Conservation (phyloP, 1,140 invertebrate genomes). For the Drosophila melanogaster region DNA sequence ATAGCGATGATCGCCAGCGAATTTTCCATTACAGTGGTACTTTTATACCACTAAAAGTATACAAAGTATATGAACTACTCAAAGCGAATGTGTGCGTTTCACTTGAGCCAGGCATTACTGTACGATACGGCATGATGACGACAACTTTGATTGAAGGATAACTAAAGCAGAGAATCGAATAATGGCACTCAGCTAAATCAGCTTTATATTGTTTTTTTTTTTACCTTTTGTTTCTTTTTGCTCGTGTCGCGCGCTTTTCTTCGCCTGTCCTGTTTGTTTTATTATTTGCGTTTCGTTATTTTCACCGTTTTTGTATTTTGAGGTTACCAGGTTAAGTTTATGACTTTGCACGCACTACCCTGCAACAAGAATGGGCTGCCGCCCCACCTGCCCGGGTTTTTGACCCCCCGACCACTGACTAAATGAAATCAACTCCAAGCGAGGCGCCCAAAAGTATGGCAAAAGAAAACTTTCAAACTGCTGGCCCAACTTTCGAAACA, state of each 20-base stretch:
- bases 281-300: conserved; percentile 27
- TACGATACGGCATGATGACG: conserved; percentile 22
- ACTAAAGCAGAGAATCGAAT: conserved; percentile 35
- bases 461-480: conserved; percentile 35
- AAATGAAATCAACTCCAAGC: conserved; percentile 37
- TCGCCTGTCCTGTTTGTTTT: conserved; percentile 16
- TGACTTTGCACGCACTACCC: conserved; percentile 66
- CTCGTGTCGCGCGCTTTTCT: conserved; percentile 11
- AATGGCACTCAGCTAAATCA: conserved; percentile 65
- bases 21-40: conserved; percentile 2
- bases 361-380: conserved; percentile 18
- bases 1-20: conserved; percentile 21
- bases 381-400: not conserved
- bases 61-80: too few relatives aligned
- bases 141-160: conserved; percentile 35
- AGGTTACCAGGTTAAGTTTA: conserved; percentile 79
- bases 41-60: too few relatives aligned
- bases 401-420: conserved; percentile 9
- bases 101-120: not conserved
- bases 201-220: conserved; percentile 41
- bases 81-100: too few relatives aligned
- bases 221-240: conserved; percentile 14
- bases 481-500: conserved; percentile 9
- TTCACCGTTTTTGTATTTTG: conserved; percentile 38
- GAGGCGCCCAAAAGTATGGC: conserved; percentile 39